A percentile compares a stretch with the other conserved stretches of the same genome.
phyloP scores from a whole-genome alignment of 2,797 vertebrate genomes.

The Danio jaintianensis region DNA sequence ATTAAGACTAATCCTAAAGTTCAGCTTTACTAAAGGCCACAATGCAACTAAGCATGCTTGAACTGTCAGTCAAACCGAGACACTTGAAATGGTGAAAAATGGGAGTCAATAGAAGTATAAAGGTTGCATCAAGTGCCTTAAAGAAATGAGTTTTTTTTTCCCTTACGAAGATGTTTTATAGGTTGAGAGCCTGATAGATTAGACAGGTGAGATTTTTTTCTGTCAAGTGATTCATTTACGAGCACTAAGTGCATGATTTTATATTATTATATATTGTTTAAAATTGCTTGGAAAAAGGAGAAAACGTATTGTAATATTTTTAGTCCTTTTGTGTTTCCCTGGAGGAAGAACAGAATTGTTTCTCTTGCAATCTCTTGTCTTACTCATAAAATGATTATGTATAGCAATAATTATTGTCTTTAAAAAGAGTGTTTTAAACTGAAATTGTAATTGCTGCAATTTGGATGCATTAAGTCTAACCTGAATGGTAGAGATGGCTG shows the following conservation, averaged over 20 bases:
- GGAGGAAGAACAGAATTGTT: slow-evolving; percentile 37
- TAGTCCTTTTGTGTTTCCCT: slow-evolving; percentile 17
- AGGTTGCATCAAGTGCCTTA: neutral
- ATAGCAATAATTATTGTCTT: slow-evolving; percentile 65
- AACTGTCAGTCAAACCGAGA: slow-evolving; percentile 25
- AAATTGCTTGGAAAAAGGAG: neutral
- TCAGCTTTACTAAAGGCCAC: slow-evolving; percentile 29
- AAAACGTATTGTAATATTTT: neutral
- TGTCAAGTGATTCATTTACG: neutral
- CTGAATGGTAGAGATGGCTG: slow-evolving; percentile 54
- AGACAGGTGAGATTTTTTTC: neutral
- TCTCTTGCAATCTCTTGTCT: slow-evolving; percentile 4
- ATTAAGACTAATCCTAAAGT: slow-evolving; percentile 33
- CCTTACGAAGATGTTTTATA: slow-evolving; percentile 3
- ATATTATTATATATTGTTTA: neutral
- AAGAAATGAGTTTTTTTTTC: slow-evolving; percentile 13
- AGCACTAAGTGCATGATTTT: neutral
- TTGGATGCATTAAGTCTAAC: slow-evolving; percentile 68
- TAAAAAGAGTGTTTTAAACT: slow-evolving; percentile 64
- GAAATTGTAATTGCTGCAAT: slow-evolving; percentile 72
- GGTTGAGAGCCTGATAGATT: slow-evolving; percentile 12
- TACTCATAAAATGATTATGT: slow-evolving; percentile 58
- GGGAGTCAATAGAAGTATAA: neutral
- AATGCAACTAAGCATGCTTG: slow-evolving; percentile 5
- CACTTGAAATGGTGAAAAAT: slow-evolving; percentile 3